Base-by-base conservation (phyloP, 2,797 vertebrate genomes). In the Ctenopoma kingsleyae region DNA sequence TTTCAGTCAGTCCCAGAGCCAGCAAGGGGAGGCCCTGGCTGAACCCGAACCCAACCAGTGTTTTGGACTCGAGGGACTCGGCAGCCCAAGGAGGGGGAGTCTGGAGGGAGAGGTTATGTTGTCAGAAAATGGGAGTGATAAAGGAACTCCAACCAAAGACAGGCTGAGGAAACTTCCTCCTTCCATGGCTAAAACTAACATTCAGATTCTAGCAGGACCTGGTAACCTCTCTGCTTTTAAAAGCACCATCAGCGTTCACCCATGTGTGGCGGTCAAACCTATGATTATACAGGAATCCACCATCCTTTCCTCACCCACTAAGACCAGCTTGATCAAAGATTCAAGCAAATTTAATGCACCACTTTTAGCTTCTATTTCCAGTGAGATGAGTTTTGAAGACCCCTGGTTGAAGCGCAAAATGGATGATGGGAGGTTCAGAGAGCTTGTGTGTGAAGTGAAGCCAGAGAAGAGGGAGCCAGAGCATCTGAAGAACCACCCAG, bases 341-440 rank as follows among this genome's bases (percentile, higher is more conserved):
- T 30, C 67, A 5, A 50, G 58, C 40, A 93, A 86, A 84, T 68
- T 66, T 15, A 92, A 92, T 0, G 27, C 82, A 57, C 74, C 69
- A n/a, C 35, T 74, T 67, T 56, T 90, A 72, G 78, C 86, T 44
- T 93, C 95, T 56, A 68, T 90, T 19, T 92, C 72, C 64, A 86
- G 89, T 56, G 95, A 96, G 63, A 94, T 95, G 43, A 93, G 80
- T 59, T 99, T 98, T 84, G 97, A 97, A 76, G 97, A 99, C 84
- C 98, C 98, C 48, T 99, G 98, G 98, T 88, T 99, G 74, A 98
- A 96, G 85, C 95, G 97, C 17, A 94, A 89, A 13, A 53, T 93
- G 16, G 91, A 92, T 51, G 96, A 96, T 50, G 78, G 84, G 13
- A 94, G 89, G 74, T 51, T 62, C 0, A 2, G 8, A 0, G 89